phyloP scores from a whole-genome alignment of 37 sponge, comb jelly and placozoan genomes.

The Petrosia ficiformis region DNA sequence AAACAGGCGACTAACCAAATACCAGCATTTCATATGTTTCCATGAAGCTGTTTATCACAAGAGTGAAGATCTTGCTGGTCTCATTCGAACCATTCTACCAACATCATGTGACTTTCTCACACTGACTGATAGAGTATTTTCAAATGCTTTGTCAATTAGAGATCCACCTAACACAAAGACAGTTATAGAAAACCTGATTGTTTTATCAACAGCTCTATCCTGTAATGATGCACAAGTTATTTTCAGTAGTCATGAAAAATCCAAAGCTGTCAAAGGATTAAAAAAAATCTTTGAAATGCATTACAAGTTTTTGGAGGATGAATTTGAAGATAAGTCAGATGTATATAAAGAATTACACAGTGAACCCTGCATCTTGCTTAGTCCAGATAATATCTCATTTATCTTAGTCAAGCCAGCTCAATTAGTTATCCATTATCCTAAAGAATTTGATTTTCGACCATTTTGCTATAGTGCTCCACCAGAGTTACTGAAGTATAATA shows the following conservation, averaged over 20 bases:
- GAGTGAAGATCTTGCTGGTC: conserved; percentile 2
- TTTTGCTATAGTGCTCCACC: conserved; percentile 31
- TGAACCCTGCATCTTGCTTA: neutral
- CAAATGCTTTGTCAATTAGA: conserved; percentile 8
- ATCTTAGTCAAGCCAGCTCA: conserved; percentile 23
- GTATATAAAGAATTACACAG: neutral
- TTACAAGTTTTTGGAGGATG: conserved; percentile 22
- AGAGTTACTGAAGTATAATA: neutral
- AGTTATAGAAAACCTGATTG: conserved; percentile 13
- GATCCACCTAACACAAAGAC: conserved; percentile 8
- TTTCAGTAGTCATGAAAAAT: too few species aligned
- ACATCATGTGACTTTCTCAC: neutral
- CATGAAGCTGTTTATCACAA: conserved; percentile 7
- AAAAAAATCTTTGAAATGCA: conserved; percentile 14
- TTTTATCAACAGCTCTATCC: neutral
- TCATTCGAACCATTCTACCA: conserved; percentile 16
- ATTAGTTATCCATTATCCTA: conserved; percentile 6
- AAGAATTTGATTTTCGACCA: conserved; percentile 1
- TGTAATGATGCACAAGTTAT: neutral
- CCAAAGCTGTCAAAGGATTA: neutral
- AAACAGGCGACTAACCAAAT: neutral
- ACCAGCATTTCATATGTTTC: conserved; percentile 6
- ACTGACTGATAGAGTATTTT: neutral
- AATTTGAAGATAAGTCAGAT: neutral
- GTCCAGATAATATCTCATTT: neutral